A percentile compares a stretch with the other conserved stretches of the same genome.
phyloP scores from a whole-genome alignment of 2,113 vertebrate genomes.

The Melospiza melodia region DNA sequence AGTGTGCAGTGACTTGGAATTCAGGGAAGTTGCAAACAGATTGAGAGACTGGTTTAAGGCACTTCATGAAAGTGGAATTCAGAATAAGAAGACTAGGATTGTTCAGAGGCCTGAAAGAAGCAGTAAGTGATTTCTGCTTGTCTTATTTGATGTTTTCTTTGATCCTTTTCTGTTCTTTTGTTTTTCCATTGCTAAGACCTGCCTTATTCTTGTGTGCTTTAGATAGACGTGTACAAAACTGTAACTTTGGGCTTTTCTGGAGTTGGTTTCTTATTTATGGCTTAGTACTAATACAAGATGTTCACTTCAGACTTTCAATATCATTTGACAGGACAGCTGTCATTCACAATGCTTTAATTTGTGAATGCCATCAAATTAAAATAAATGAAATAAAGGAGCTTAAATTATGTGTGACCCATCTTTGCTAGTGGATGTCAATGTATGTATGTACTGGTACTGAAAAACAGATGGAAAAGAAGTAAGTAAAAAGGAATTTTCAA shows the following conservation, averaged over 20 bases:
- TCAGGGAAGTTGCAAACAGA: constrained; percentile 88
- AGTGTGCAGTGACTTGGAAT: constrained; percentile 90
- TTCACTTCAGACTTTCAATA: background rate
- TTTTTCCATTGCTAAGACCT: background rate
- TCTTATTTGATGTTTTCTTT: background rate
- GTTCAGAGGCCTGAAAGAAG: constrained; percentile 87
- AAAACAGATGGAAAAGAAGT: background rate
- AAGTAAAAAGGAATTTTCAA: background rate
- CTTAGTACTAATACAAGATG: background rate
- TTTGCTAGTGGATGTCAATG: background rate
- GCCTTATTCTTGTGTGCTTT: background rate
- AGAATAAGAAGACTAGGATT: constrained; percentile 84
- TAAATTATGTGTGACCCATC: background rate
- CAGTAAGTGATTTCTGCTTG: constrained; percentile 78
- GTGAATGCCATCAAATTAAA: background rate
- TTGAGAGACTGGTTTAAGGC: constrained; percentile 95
- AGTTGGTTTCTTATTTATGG: background rate
- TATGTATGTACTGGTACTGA: background rate
- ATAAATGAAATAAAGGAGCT: background rate
- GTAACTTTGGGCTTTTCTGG: background rate
- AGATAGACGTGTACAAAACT: background rate
- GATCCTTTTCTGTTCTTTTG: background rate
- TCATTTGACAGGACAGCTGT: background rate
- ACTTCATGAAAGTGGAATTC: constrained; percentile 88
- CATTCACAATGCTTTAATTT: background rate